Conservation (phyloP, 2,113 vertebrate species). For the Elgaria multicarinata region DNA sequence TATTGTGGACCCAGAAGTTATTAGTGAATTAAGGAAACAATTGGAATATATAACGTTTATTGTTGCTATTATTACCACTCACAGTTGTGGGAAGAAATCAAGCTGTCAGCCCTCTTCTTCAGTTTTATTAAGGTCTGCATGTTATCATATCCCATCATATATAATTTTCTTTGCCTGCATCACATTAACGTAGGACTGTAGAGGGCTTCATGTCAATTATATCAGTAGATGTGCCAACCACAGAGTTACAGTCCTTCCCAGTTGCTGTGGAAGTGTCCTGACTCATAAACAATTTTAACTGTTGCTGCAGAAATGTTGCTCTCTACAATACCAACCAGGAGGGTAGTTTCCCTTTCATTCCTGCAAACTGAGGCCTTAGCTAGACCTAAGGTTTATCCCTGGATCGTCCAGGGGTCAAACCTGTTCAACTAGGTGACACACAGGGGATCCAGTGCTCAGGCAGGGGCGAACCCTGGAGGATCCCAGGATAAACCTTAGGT, state of each 20-base stretch:
- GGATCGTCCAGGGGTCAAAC: too few species aligned
- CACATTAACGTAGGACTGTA: neutral
- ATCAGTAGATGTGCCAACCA: neutral
- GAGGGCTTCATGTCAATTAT: neutral
- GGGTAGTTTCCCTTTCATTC: too few species aligned
- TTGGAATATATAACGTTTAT: neutral
- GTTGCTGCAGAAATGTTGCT: neutral
- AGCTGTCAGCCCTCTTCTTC: neutral
- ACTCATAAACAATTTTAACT: neutral
- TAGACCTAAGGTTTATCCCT: too few species aligned
- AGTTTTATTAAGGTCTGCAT: neutral
- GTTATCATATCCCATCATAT: neutral
- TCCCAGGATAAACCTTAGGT: too few species aligned
- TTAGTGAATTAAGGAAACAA: neutral
- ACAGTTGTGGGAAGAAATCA: neutral
- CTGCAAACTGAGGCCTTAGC: too few species aligned
- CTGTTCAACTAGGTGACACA: too few species aligned
- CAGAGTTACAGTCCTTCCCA: too few species aligned
- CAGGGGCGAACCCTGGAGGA: too few species aligned
- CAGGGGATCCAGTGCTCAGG: too few species aligned
- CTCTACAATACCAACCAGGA: neutral
- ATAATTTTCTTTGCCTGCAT: neutral
- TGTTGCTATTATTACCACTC: neutral
- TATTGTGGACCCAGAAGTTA: conserved; percentile 9
- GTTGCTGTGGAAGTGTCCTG: too few species aligned